A percentile compares a stretch with the other conserved stretches of the same genome.
Evolutionary conservation across 2,113 vertebrate species (phyloP).

Genomic region (Laticauda laticaudata): DNA sequence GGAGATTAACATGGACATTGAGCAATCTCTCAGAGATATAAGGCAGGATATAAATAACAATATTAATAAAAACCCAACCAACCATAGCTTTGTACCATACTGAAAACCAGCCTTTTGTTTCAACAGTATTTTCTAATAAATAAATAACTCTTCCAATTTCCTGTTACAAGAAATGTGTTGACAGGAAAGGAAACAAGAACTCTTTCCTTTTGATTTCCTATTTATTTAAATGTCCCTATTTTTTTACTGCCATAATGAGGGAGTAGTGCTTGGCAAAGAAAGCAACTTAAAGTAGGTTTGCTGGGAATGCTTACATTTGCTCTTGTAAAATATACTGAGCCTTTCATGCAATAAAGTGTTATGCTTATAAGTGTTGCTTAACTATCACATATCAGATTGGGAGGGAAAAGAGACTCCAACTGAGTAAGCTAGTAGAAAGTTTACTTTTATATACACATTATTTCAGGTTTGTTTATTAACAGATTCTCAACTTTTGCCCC

Average conservation of each 20-base stretch:
- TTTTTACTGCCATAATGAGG: conserved; percentile 24
- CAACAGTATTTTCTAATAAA: not conserved
- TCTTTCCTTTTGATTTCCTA: conserved; percentile 25
- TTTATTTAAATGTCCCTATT: conserved; percentile 44
- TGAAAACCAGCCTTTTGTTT: not conserved
- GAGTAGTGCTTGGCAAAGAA: conserved; percentile 28
- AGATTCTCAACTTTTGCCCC: not conserved
- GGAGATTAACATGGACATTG: not conserved
- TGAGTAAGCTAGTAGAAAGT: not conserved
- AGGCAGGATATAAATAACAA: not conserved
- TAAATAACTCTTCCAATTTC: conserved; percentile 16
- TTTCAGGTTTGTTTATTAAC: not conserved
- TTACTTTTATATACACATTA: not conserved
- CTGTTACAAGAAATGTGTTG: not conserved
- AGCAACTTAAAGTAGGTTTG: not conserved
- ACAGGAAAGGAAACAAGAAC: not conserved
- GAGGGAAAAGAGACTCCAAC: not conserved
- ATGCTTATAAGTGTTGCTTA: conserved; percentile 26
- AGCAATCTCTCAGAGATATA: not conserved
- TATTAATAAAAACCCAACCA: not conserved
- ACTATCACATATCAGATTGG: not conserved
- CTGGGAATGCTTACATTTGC: conserved; percentile 15
- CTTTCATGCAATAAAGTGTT: conserved; percentile 14
- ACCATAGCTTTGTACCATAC: not conserved
- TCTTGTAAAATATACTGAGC: conserved; percentile 21